A percentile compares a stretch with the other conserved stretches of the same genome.
These are phyloP conservation scores for Cephus runcator DNA, from an alignment of 2,888 invertebrate genomes.

Conservation along the genomic window DNA sequence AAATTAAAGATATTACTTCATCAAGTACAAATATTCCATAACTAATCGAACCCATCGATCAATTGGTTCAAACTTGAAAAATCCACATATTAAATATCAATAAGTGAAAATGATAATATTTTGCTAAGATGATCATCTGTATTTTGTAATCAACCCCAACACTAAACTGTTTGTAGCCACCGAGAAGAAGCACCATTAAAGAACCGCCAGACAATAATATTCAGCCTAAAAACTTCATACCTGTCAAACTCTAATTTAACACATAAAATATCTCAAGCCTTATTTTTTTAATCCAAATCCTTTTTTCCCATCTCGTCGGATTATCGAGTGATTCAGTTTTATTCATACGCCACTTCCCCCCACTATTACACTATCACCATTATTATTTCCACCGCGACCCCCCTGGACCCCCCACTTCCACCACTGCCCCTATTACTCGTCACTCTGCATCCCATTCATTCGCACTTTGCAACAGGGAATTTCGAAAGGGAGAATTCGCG, in stretches of 20 bases:
- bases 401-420: neutral
- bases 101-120: neutral
- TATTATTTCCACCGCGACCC: neutral
- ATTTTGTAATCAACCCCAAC: too few species aligned
- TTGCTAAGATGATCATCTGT: neutral
- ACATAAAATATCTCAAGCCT: neutral
- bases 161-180: too few species aligned
- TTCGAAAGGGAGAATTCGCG: neutral
- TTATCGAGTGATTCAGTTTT: neutral
- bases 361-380: neutral
- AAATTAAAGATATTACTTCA: too few species aligned
- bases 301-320: neutral
- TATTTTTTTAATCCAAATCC: neutral
- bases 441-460: neutral
- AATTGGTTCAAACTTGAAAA: too few species aligned
- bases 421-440: neutral
- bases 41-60: too few species aligned
- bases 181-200: too few species aligned
- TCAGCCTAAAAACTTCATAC: neutral
- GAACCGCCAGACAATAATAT: too few species aligned
- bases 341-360: neutral
- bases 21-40: too few species aligned
- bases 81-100: neutral
- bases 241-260: neutral
- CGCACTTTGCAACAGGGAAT: neutral